Evolutionary conservation across 2,888 invertebrate genomes (phyloP), one percentile per base, ranked within the genome.

Genomic region (Druceiella hillmani): DNA sequence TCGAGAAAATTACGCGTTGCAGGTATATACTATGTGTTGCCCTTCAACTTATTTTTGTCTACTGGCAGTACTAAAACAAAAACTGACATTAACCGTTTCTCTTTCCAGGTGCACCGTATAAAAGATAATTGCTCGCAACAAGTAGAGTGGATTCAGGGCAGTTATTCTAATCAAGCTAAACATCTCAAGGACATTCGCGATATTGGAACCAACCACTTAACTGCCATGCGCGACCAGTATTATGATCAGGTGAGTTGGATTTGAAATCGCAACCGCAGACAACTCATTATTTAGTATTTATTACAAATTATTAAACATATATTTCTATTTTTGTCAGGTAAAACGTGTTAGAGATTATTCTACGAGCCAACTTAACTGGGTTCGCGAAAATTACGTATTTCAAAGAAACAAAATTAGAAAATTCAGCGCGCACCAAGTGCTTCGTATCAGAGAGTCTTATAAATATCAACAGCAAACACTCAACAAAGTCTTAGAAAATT

Each of bases 401-500:
- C 95, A 95, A 64, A 78, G 94, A 39, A 88, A 92, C 64, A 87
- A 92, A 64, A 91, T 95, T 47, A 76, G 93, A 32, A 94, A 94
- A 64, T 95, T 94, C 68, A 92, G 93, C 67, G 84, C 90, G 12
- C 90, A 91, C 58, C 93, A 95, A 64, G 81, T 94, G 40, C 69
- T 93, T 29, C 78, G 89, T 34, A 67, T 95, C 28, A 81, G 93
- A 17, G 93, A 94, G 61, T 90, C 92, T 6, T 94, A 91, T 75
- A 94, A 94, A 64, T 88, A 92, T 58, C 94, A 95, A 63, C 95
- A 95, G 61, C 91, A 92, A 64, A 90, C 93, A 7, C 69, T 95
- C 34, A 90, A 92, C 68, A 94, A 94, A 61, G 87, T 95, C 4
- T 66, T 95, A 39, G 95, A 95, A 62, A 93, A 92, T 61, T 72